phyloP scores from a whole-genome alignment of 2,797 vertebrate genomes.

The Crenuchus spilurus region DNA sequence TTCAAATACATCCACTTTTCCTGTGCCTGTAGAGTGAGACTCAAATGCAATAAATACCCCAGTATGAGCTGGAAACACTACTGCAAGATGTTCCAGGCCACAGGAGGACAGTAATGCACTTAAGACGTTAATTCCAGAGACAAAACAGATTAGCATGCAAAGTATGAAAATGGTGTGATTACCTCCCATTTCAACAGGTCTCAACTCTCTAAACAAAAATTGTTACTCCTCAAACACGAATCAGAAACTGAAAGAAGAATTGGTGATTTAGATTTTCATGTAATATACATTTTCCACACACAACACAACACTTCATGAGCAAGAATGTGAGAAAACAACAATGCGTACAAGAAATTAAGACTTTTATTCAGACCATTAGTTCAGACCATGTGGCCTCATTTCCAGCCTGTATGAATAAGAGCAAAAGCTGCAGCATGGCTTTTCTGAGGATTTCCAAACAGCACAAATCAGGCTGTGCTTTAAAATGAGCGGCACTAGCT shows the following conservation, averaged over 20 bases:
- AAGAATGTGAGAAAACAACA: background rate
- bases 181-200: constrained; percentile 57
- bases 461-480: background rate
- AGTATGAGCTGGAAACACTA: background rate
- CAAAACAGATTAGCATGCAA: constrained; percentile 38
- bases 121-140: background rate
- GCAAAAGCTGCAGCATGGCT: background rate
- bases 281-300: constrained; percentile 49
- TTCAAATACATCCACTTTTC: constrained; percentile 9
- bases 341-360: background rate
- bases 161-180: constrained; percentile 45
- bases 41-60: too few relatives aligned
- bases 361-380: background rate
- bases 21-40: too few relatives aligned
- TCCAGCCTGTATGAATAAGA: background rate
- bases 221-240: constrained; percentile 42
- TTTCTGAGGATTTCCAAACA: background rate
- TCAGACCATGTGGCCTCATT: constrained; percentile 15
- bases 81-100: background rate
- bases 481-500: background rate
- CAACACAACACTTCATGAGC: constrained; percentile 1
- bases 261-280: constrained; percentile 49
- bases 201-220: constrained; percentile 51
- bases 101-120: background rate
- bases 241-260: constrained; percentile 54